Conservation (phyloP, 1,140 invertebrate genomes). For the Cydia fagiglandana region DNA sequence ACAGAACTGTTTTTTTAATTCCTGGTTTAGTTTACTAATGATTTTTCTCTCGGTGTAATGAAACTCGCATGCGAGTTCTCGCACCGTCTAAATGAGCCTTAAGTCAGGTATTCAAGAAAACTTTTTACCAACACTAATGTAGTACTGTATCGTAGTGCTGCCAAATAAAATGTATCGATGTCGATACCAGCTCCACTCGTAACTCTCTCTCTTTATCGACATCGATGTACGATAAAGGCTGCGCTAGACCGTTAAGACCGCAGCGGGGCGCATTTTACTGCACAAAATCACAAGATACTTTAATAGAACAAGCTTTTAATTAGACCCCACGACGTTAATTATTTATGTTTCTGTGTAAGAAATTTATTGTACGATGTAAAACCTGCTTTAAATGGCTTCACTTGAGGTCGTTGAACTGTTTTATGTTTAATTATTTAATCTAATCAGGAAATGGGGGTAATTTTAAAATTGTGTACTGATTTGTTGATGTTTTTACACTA, state of each 20-base stretch:
- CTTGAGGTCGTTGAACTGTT: conserved; percentile 19
- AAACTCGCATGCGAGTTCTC: too few relatives aligned
- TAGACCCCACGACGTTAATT: conserved; percentile 49
- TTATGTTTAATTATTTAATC: background rate
- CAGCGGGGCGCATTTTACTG: conserved; percentile 55
- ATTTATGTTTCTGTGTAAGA: conserved; percentile 47
- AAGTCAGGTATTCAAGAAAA: background rate
- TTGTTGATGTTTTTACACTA: too few relatives aligned
- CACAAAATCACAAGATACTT: conserved; percentile 47
- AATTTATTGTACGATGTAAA: conserved; percentile 43
- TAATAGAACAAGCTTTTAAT: conserved; percentile 66
- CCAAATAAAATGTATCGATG: conserved; percentile 60
- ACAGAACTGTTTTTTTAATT: too few relatives aligned
- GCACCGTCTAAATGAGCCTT: too few relatives aligned
- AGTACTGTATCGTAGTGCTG: conserved; percentile 44
- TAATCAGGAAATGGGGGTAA: background rate
- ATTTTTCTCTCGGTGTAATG: too few relatives aligned
- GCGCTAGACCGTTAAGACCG: conserved; percentile 46
- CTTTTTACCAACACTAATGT: background rate
- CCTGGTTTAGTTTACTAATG: too few relatives aligned
- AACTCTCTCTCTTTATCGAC: conserved; percentile 51
- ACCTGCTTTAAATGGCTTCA: conserved; percentile 19
- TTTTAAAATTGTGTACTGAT: too few relatives aligned
- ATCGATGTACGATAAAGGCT: conserved; percentile 42
- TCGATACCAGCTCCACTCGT: conserved; percentile 50